Conservation (phyloP, 2,797 vertebrate species). For the Chloroceryle inda region DNA sequence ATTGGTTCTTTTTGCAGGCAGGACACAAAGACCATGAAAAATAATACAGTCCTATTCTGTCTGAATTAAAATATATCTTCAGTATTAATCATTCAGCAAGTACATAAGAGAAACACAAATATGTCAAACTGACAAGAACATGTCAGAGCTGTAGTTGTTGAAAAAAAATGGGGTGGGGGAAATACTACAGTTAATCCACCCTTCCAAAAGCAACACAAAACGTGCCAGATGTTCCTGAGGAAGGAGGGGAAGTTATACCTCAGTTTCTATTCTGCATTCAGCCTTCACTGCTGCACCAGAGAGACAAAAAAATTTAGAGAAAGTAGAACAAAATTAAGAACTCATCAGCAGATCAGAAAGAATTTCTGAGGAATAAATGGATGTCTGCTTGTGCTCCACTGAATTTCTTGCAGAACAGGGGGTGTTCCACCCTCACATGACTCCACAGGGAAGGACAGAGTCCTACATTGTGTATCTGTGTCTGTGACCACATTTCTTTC, state of each 20-base stretch:
- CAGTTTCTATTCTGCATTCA: constrained; percentile 21
- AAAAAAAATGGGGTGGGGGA: constrained; percentile 23
- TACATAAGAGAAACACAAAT: constrained; percentile 41
- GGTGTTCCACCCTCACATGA: not conserved
- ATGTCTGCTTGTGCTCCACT: not conserved
- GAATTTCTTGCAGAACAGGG: not conserved
- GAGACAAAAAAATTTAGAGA: not conserved
- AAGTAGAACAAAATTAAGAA: not conserved
- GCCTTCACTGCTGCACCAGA: not conserved
- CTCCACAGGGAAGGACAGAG: not conserved
- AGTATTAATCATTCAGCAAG: constrained; percentile 58
- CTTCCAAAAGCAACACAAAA: constrained; percentile 70
- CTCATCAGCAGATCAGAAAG: not conserved
- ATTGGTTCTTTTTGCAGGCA: not conserved
- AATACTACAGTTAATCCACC: not conserved
- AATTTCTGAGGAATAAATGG: not conserved
- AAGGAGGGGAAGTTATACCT: not conserved
- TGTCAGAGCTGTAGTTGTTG: constrained; percentile 31
- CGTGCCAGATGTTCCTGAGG: constrained; percentile 27
- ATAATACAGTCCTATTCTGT: not conserved
- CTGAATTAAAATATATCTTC: constrained; percentile 33
- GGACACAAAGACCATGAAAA: constrained; percentile 15
- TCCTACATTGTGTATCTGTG: not conserved
- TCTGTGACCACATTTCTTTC: not conserved
- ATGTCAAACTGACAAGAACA: constrained; percentile 57